Base-by-base conservation (phyloP, 2,888 invertebrate species). In the Lymantria dispar region DNA sequence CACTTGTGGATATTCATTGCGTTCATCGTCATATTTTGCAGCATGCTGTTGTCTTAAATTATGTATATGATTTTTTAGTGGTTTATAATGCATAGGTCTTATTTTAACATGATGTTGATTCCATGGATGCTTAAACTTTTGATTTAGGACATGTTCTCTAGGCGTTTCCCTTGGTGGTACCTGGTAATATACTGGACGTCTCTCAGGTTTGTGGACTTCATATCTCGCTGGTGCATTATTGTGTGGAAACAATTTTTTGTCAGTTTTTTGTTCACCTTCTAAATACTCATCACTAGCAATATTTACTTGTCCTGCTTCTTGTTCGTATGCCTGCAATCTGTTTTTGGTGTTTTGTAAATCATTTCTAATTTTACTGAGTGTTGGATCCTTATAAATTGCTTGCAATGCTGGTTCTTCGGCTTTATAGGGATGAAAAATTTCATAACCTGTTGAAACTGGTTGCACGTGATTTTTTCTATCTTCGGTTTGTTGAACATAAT, bases 1-100 rank as follows among this genome's bases (percentile, higher is more conserved):
- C 7, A 83, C 56, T 73, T 89, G 86, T n/a, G 92, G 92, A 67
- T 92, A 91, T 60, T 92, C 87, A 59, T 91, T 91, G 5, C 71
- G 73, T 56, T 89, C 88, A 51, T 91, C 91, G 31, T 84, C 84
- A 61, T 87, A 92, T 67, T 82, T 90, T 2, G 84, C 48, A 13
- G 84, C 83, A 53, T 92, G 92, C 44, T 87, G 76, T 54, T 90
- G 84, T 56, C 87, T 80, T 46, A 92, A 68, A 2, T 74, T 66
- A 12, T 85, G 76, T 11, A 92, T 70, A 54, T 91, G 83, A 41
- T 81, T 76, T 64, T 89, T 82, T 39, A 92, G 62, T 0, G 92
- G 92, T n/a, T 69, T 71, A 52, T 91, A 92, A 48, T 90, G 85
- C 0, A 72, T 45, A 8, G 92, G 92, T 59, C 81, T 80, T 30